These are phyloP conservation scores for Neopipo cinnamomea DNA, from an alignment of 2,113 vertebrate species.

Conservation along the genomic window DNA sequence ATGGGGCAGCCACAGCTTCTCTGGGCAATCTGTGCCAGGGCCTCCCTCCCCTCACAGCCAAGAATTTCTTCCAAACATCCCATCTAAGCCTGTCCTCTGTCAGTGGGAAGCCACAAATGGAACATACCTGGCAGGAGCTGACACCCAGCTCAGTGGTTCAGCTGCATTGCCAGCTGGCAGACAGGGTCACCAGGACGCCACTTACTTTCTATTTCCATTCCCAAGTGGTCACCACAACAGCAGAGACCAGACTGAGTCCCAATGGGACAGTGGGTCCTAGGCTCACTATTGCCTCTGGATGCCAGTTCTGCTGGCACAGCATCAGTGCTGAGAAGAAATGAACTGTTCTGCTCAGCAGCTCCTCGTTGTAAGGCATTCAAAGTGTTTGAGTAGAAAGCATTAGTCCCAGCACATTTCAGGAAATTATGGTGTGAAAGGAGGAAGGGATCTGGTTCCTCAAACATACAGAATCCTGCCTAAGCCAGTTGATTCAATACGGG, in stretches of 20 bases:
- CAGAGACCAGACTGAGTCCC: background rate
- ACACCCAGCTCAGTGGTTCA: background rate
- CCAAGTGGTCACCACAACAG: background rate
- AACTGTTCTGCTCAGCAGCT: background rate
- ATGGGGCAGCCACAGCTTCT: background rate
- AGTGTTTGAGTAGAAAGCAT: background rate
- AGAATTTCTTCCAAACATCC: background rate
- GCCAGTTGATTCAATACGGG: background rate
- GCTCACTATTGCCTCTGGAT: accelerated
- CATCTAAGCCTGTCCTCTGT: background rate
- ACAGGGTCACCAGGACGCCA: background rate
- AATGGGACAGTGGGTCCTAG: background rate
- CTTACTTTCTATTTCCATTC: background rate
- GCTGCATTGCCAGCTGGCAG: background rate
- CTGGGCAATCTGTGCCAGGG: background rate
- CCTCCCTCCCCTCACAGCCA: background rate
- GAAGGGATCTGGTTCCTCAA: background rate
- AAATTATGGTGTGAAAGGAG: background rate
- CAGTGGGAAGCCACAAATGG: background rate
- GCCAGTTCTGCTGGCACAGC: background rate
- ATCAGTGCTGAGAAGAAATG: background rate
- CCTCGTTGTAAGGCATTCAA: background rate
- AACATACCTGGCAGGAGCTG: background rate
- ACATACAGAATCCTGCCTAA: background rate
- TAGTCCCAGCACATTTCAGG: background rate